These are phyloP conservation scores for Phalanger gymnotis DNA, from an alignment of 2,797 vertebrate genomes.

Conservation along the genomic window DNA sequence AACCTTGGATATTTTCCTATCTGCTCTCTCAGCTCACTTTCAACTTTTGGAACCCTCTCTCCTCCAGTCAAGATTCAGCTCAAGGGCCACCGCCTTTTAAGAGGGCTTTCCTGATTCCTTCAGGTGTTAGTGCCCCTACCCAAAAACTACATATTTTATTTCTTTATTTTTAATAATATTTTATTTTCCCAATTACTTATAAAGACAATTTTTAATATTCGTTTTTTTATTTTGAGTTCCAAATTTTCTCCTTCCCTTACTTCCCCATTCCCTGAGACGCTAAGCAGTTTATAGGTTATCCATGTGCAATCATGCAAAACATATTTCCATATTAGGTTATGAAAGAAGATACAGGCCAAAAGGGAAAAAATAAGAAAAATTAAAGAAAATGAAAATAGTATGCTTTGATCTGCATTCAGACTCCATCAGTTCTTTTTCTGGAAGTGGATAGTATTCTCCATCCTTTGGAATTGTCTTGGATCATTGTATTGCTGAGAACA, in stretches of 20 bases:
- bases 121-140: background rate
- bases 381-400: background rate
- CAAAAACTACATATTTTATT: background rate
- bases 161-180: background rate
- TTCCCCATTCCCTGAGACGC: background rate
- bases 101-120: background rate
- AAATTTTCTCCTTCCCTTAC: background rate
- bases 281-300: background rate
- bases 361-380: background rate
- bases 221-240: too few relatives aligned
- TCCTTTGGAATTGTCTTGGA: background rate
- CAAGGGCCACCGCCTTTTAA: background rate
- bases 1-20: background rate
- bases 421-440: background rate
- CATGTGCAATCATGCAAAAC: background rate
- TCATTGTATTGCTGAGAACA: background rate
- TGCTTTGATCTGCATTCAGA: background rate
- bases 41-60: background rate
- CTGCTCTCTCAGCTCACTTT: background rate
- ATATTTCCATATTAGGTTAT: background rate
- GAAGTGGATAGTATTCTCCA: background rate
- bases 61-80: background rate
- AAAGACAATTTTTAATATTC: background rate
- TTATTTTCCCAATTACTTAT: background rate
- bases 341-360: background rate